phyloP scores from a whole-genome alignment of 2,113 vertebrate genomes.

The Gopherus evgoodei region DNA sequence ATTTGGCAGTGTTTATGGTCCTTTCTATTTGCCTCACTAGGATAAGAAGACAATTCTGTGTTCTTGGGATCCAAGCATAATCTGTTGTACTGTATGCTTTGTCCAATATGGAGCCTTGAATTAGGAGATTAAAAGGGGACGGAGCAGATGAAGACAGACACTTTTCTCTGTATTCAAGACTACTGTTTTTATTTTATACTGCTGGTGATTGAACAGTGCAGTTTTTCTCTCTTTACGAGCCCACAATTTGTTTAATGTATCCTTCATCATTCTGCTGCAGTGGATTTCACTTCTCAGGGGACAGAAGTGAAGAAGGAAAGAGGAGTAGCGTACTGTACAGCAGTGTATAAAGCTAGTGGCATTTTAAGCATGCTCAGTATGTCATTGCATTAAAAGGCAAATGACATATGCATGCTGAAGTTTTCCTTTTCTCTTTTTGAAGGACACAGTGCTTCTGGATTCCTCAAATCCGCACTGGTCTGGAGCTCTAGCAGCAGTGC shows the following conservation, averaged over 20 bases:
- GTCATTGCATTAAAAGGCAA: slow-evolving; percentile 36
- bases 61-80: neutral
- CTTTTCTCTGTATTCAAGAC: neutral
- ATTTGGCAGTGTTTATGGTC: no score
- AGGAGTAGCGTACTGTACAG: slow-evolving; percentile 6
- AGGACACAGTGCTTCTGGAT: neutral
- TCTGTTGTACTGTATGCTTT: neutral
- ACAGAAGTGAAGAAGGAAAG: neutral
- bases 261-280: slow-evolving; percentile 5
- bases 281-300: slow-evolving; percentile 3
- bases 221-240: neutral
- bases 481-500: neutral
- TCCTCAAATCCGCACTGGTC: neutral
- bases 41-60: neutral
- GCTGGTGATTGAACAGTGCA: neutral
- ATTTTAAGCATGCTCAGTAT: neutral
- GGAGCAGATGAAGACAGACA: neutral
- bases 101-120: neutral
- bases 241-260: neutral
- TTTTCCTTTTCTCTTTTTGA: slow-evolving; percentile 21
- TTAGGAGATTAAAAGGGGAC: neutral
- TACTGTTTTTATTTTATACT: slow-evolving; percentile 16
- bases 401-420: neutral
- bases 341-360: slow-evolving; percentile 34
- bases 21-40: no score